Evolutionary conservation across 2,797 vertebrate species (phyloP), one percentile per base, ranked within the genome.

Genomic region (Sebastes wilsoni): DNA sequence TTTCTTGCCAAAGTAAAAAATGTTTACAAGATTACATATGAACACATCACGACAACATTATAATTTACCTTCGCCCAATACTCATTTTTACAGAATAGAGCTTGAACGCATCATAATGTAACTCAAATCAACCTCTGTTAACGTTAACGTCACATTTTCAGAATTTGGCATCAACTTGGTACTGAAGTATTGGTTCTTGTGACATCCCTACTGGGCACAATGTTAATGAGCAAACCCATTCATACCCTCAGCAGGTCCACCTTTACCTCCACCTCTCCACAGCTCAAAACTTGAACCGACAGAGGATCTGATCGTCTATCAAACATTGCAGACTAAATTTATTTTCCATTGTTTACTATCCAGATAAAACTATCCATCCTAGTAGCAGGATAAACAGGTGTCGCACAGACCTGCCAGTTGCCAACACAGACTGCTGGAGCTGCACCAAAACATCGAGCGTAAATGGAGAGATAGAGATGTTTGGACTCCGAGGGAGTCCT

Each of bases 401-500:
- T 25, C 34, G 22, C 25, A 66, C 25, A 28, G n/a, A 85, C 25
- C 38, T 60, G 66, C 27, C 74, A 73, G 72, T 66, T 64, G 77
- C 28, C 6, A 80, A 73, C 60, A 67, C 72, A 79, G 52, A 18
- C 22, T 32, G 69, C 28, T 65, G 32, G 60, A 76, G 81, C 73
- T 77, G 67, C 54, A 74, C 67, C 46, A 22, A 36, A 52, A 71
- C 75, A 52, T 28, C 60, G 52, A 77, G 77, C 54, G 27, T 68
- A 84, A 88, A 86, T 75, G 42, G 25, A 89, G 75, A 94, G 88
- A 94, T 95, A 94, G 86, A 94, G 93, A 93, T 90, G 88, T 93
- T 92, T 86, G 84, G 89, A 83, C 90, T 92, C 90, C 83, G 84
- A 83, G 75, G 89, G 90, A 93, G 89, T 90, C 85, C 88, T 89